These are phyloP conservation scores for Pentamera pediparva DNA, from an alignment of 53 echinoderm and acorn worm genomes.

Conservation along the genomic window DNA sequence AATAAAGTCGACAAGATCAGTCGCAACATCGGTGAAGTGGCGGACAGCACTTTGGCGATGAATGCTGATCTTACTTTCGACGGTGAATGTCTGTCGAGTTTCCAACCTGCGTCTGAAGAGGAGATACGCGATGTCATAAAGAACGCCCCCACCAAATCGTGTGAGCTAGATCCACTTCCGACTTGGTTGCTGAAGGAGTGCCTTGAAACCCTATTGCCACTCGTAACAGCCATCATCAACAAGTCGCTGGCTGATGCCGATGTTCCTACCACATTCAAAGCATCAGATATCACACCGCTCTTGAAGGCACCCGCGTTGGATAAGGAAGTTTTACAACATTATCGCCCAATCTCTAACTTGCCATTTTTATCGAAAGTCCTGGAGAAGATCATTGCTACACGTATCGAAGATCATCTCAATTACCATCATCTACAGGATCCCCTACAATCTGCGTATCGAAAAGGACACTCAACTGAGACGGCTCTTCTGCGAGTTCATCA, in stretches of 20 bases:
- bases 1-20: conserved; percentile 1
- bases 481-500: no score
- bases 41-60: background rate
- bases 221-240: background rate
- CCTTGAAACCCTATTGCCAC: background rate
- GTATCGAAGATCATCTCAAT: background rate
- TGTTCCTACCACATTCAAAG: background rate
- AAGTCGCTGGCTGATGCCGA: background rate
- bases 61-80: background rate
- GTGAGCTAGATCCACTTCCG: conserved; percentile 18
- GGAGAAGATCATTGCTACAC: conserved; percentile 9
- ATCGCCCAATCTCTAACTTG: conserved; percentile 12
- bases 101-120: background rate
- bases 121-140: background rate
- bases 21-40: background rate
- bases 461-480: background rate
- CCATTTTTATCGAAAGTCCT: conserved; percentile 21
- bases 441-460: conserved; percentile 9
- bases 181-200: background rate
- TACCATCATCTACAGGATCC: background rate
- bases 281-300: background rate
- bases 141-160: conserved; percentile 9
- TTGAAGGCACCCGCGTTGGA: background rate
- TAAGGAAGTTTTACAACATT: background rate
- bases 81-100: background rate